Evolutionary conservation across 2,113 vertebrate genomes (phyloP), one percentile per base, ranked within the genome.

Genomic region (Hystrix brachyura): DNA sequence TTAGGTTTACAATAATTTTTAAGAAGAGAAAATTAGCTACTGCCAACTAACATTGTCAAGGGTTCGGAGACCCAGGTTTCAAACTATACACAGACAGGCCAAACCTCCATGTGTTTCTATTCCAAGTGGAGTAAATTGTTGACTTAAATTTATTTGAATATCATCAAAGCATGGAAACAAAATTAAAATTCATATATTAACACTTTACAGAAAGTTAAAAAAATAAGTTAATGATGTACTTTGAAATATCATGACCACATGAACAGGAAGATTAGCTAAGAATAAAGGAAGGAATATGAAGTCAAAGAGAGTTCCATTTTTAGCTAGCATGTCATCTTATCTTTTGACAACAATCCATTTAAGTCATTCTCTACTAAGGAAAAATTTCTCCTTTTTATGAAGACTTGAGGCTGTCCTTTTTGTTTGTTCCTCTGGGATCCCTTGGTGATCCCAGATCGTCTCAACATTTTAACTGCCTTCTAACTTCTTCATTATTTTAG

Each of bases 401-500:
- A 51, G 51, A 87, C 46, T 59, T 7, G 13, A 90, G 46, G 34
- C 27, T 82, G 19, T 71, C 53, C 59, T 74, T 11, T 48, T 81
- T 74, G 25, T 67, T 94, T 62, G 34, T 83, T 76, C 76, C 43
- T 55, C 43, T 87, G 34, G 34, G 51, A 46, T 87, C 10, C 7
- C 29, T 67, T 83, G 38, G 38, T 38, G 38, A 38, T 38, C 38
- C 38, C 38, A 38, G 38, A 38, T 38, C 38, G 43, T 55, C 29
- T 60, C 60, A 83, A 67, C 76, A 32, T 25, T 53, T 94, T 88
- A 83, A 19, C n/a, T 34, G 60, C 17, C 81, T 94, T 94, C 67
- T 67, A 78, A 82, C 60, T 96, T 90, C 34, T 21, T 76, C 64
- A 80, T 46, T 64, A 48, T 82, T 53, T 94, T 60, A 87, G 46